These are phyloP conservation scores for Zaprionus capensis DNA, from an alignment of 1,140 invertebrate species.

Conservation along the genomic window DNA sequence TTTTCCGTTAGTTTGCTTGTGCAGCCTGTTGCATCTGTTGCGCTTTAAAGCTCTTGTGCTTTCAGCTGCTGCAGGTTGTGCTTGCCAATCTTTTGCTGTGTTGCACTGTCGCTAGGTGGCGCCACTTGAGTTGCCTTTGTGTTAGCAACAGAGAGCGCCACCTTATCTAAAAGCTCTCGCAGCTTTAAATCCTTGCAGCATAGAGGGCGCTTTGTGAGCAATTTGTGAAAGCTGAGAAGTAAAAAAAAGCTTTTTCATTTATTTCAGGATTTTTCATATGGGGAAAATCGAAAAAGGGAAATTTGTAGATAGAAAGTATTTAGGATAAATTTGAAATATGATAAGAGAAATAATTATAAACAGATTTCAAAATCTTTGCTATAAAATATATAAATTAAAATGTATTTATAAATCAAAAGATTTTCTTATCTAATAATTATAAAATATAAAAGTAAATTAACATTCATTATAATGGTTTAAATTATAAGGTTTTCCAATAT, in stretches of 20 bases:
- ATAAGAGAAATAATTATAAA: too few species aligned
- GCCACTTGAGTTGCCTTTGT: neutral
- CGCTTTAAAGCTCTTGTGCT: constrained; percentile 30
- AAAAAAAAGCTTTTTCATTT: neutral
- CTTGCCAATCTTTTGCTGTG: neutral
- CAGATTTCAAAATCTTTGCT: too few species aligned
- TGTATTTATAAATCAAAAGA: too few species aligned
- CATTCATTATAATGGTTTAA: too few species aligned
- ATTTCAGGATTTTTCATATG: neutral
- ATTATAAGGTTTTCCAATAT: too few species aligned
- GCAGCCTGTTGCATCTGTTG: constrained; percentile 42
- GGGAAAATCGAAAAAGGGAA: neutral
- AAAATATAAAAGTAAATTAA: too few species aligned
- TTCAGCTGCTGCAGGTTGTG: neutral
- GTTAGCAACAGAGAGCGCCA: neutral
- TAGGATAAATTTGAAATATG: too few species aligned
- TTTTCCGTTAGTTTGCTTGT: neutral
- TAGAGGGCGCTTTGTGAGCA: neutral
- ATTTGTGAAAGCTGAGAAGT: neutral
- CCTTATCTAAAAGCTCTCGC: neutral
- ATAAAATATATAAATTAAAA: too few species aligned
- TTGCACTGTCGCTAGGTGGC: constrained; percentile 21
- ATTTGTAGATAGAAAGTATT: neutral
- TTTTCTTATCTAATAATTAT: too few species aligned
- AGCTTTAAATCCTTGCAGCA: neutral